Percentiles rank a stretch among this genome's conserved stretches.
These are phyloP conservation scores for Steinernema hermaphroditum DNA, from an alignment of 2,888 invertebrate genomes.

Conservation along the genomic window DNA sequence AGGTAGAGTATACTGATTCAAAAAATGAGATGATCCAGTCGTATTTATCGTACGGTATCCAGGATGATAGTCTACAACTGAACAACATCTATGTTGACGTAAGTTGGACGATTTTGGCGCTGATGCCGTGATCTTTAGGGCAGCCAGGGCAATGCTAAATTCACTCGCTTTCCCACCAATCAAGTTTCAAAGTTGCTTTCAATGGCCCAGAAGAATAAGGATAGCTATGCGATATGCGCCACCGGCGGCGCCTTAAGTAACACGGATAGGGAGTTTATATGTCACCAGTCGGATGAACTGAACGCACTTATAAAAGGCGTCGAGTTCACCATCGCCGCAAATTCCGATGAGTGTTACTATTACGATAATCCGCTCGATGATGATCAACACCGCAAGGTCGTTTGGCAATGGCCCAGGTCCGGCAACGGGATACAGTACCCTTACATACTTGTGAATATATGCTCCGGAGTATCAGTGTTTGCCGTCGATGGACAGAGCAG, in stretches of 20 bases:
- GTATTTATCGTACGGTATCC: conserved; percentile 86
- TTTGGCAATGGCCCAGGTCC: neutral
- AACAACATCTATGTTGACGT: conserved; percentile 38
- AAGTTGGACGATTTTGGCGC: neutral
- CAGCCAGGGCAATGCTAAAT: conserved; percentile 85
- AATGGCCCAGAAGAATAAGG: conserved; percentile 87
- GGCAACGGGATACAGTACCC: conserved; percentile 72
- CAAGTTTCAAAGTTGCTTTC: conserved; percentile 91
- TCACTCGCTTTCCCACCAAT: conserved; percentile 91
- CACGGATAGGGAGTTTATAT: conserved; percentile 88
- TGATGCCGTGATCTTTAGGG: conserved; percentile 71
- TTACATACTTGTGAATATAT: conserved; percentile 89
- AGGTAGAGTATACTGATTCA: conserved; percentile 10
- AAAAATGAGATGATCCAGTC: conserved; percentile 82
- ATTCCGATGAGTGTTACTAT: conserved; percentile 66
- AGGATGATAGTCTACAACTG: conserved; percentile 87
- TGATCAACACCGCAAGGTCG: conserved; percentile 18
- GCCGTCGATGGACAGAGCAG: conserved; percentile 82
- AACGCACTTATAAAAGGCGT: conserved; percentile 91
- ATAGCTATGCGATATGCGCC: conserved; percentile 92
- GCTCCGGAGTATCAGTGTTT: conserved; percentile 93
- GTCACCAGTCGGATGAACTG: conserved; percentile 90
- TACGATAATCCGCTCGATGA: conserved; percentile 30
- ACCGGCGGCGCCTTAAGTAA: conserved; percentile 98
- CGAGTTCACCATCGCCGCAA: conserved; percentile 86